phyloP scores from a whole-genome alignment of 1,140 invertebrate species.

The Mesaphorura yosii region DNA sequence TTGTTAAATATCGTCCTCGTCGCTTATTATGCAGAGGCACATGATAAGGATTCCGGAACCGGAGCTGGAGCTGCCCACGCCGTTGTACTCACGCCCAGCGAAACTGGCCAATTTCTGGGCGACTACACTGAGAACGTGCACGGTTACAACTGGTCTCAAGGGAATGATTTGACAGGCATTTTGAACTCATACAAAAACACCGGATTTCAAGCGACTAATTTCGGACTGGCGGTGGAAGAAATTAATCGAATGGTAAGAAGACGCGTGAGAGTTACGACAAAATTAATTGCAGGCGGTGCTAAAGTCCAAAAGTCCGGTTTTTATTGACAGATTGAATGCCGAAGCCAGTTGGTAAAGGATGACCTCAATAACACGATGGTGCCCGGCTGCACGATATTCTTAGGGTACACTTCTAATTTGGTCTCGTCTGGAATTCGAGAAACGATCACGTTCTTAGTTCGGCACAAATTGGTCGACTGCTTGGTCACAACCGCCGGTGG shows the following conservation, averaged over 20 bases:
- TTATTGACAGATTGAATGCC: conserved; percentile 25
- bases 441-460: conserved; percentile 73
- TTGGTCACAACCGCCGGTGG: conserved; percentile 96
- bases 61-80: too few species aligned
- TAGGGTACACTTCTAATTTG: conserved; percentile 97
- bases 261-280: neutral
- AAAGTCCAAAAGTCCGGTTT: neutral
- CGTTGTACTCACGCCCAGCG: too few species aligned
- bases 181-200: conserved; percentile 65
- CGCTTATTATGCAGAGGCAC: too few species aligned
- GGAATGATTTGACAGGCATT: conserved; percentile 74
- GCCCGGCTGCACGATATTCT: conserved; percentile 83
- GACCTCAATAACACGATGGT: conserved; percentile 29
- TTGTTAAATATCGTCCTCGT: too few species aligned
- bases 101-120: too few species aligned
- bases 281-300: neutral
- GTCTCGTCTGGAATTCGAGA: conserved; percentile 89
- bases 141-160: conserved; percentile 88
- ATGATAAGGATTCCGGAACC: too few species aligned
- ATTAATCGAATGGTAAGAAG: conserved; percentile 75
- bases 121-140: conserved; percentile 12
- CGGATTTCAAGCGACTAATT: conserved; percentile 94
- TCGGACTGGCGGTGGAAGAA: conserved; percentile 79
- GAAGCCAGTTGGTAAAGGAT: conserved; percentile 22
- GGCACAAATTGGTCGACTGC: conserved; percentile 88